phyloP scores from a whole-genome alignment of 2,888 invertebrate species.

The Helleia helle region DNA sequence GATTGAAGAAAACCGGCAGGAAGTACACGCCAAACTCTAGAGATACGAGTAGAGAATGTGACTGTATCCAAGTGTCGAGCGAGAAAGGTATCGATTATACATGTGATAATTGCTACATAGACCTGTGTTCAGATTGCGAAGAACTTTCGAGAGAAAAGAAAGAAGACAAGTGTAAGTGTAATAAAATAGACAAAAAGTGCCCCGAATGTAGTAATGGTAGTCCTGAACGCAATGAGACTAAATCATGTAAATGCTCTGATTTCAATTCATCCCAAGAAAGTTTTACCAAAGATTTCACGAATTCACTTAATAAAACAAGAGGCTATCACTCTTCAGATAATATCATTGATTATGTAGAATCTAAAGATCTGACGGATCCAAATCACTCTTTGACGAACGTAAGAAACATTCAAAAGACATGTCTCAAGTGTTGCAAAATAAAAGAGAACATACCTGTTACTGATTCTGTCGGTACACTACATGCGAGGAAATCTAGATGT shows the following conservation, averaged over 20 bases:
- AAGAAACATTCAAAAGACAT: conserved; percentile 54
- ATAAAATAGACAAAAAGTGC: conserved; percentile 46
- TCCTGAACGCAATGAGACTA: conserved; percentile 51
- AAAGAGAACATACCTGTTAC: conserved; percentile 65
- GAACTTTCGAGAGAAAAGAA: conserved; percentile 45
- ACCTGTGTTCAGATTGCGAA: conserved; percentile 62
- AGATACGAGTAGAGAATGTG: conserved; percentile 45
- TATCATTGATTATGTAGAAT: conserved; percentile 51
- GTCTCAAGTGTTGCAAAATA: conserved; percentile 64
- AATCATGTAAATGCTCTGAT: conserved; percentile 57
- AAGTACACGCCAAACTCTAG: conserved; percentile 47
- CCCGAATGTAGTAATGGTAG: conserved; percentile 61
- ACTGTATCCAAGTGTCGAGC: conserved; percentile 49
- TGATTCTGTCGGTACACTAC: conserved; percentile 38
- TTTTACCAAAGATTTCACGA: conserved; percentile 51
- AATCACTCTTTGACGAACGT: conserved; percentile 46
- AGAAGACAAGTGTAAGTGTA: conserved; percentile 45
- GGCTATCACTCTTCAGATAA: conserved; percentile 65
- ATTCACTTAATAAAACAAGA: conserved; percentile 51
- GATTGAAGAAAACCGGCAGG: conserved; percentile 74
- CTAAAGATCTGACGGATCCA: conserved; percentile 44
- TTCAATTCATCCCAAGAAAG: conserved; percentile 67
- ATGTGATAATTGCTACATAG: conserved; percentile 58
- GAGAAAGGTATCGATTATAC: conserved; percentile 62
- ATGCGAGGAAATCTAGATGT: conserved; percentile 49